phyloP scores from a whole-genome alignment of 2,888 invertebrate genomes.

The Petrophora chlorosata region DNA sequence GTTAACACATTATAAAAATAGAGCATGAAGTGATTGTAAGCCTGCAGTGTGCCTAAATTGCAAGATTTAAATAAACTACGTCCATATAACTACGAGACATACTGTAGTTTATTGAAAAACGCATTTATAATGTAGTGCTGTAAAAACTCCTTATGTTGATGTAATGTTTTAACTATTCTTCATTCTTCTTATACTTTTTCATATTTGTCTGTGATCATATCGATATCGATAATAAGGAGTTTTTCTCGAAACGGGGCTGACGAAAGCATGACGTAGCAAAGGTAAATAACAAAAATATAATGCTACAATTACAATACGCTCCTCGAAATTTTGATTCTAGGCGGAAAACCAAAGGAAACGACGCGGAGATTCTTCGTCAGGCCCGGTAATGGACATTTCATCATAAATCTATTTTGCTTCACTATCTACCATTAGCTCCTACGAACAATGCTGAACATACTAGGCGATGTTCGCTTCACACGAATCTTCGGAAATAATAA shows the following conservation, averaged over 20 bases:
- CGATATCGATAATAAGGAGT: constrained; percentile 49
- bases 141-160: constrained; percentile 53
- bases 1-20: constrained; percentile 21
- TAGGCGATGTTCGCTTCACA: constrained; percentile 23
- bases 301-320: constrained; percentile 43
- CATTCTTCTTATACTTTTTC: not conserved
- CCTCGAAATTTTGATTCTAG: constrained; percentile 58
- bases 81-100: constrained; percentile 23
- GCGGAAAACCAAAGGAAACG: constrained; percentile 60
- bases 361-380: constrained; percentile 60
- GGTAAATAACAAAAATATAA: constrained; percentile 39
- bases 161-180: constrained; percentile 6
- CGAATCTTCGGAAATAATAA: constrained; percentile 18
- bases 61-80: constrained; percentile 41
- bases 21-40: constrained; percentile 44
- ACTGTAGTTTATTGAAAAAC: constrained; percentile 32
- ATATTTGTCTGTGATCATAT: not conserved
- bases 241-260: constrained; percentile 57
- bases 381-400: constrained; percentile 53
- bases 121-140: constrained; percentile 42
- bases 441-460: constrained; percentile 18
- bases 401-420: constrained; percentile 46
- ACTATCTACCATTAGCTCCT: constrained; percentile 42
- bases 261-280: constrained; percentile 54
- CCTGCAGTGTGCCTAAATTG: constrained; percentile 47